phyloP scores from a whole-genome alignment of 2,888 invertebrate species.

The Diaprepes abbreviatus region DNA sequence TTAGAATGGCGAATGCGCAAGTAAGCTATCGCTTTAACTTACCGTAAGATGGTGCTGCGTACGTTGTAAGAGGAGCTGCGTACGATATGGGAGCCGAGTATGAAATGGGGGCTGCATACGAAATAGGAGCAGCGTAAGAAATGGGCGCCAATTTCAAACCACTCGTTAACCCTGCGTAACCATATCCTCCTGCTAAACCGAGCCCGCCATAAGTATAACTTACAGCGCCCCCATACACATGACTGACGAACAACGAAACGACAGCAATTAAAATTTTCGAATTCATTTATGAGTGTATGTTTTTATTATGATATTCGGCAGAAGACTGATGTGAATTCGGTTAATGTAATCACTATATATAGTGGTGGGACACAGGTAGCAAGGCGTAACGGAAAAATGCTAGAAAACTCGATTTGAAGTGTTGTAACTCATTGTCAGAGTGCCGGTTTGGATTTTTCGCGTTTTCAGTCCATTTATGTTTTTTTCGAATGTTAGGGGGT shows the following conservation, averaged over 20 bases:
- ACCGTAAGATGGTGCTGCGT: conserved; percentile 17
- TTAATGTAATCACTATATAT: conserved; percentile 28
- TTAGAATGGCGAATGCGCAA: too few relatives aligned
- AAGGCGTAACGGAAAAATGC: conserved; percentile 22
- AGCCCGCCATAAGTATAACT: conserved; percentile 29
- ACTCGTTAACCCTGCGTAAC: conserved; percentile 2
- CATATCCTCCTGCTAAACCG: conserved; percentile 4
- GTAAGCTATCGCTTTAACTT: too few relatives aligned
- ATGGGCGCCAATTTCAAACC: conserved; percentile 8
- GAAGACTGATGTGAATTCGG: conserved; percentile 36
- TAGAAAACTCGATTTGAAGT: conserved; percentile 30
- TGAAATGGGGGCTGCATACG: too few relatives aligned
- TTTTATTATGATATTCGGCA: conserved; percentile 25
- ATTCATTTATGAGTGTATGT: conserved; percentile 16
- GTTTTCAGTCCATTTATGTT: background rate
- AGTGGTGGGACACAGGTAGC: conserved; percentile 23
- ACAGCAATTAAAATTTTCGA: background rate
- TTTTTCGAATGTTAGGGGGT: background rate
- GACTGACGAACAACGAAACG: conserved; percentile 13
- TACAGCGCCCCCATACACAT: conserved; percentile 32
- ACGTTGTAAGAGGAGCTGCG: too few relatives aligned
- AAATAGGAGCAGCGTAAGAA: conserved; percentile 46
- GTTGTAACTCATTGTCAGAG: conserved; percentile 34
- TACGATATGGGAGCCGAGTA: too few relatives aligned
- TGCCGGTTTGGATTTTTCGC: conserved; percentile 31